Base-by-base conservation (phyloP, 2,888 invertebrate species). In the Drosophila yooni region DNA sequence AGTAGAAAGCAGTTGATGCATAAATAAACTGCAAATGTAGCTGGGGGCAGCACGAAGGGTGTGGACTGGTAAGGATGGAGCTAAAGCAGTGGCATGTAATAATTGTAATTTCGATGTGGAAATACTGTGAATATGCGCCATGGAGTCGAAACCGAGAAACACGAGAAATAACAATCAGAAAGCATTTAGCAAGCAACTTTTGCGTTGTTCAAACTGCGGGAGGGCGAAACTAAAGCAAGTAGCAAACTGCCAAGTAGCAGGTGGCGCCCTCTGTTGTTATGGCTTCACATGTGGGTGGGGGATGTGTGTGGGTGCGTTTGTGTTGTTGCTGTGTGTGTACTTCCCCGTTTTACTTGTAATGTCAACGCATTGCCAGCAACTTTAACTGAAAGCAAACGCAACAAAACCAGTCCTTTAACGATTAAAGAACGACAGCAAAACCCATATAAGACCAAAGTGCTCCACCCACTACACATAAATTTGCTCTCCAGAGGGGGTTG, bases 121-220 rank as follows among this genome's bases (percentile, higher is more conserved):
- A 81, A 74, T 70, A 76, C 66, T 59, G 60, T 60, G 74, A 79
- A 76, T 70, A 75, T 65, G 11, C 21, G 68, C 69, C 59, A 52
- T 70, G 63, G 50, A 62, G 54, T 21, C 52, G 65, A 21, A 38
- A 53, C 61, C 56, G 56, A 70, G 76, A 63, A 84, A 90, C 90
- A 92, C 90, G 91, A 88, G 88, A 91, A 89, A 91, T 82, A 91
- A 85, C 89, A 91, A 92, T 90, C 91, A 89, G 85, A 90, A 91
- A 91, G 82, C 89, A 91, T 91, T 91, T 92, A 92, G 83, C 88
- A 89, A 77, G 74, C 79, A 84, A 89, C 85, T 87, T 83, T 85
- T 66, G 64, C 73, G 61, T 62, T 75, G 70, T 59, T 65, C 76
- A 27, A 62, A 60, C 61, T 43, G 63, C 72, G 36, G 77, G 71